Evolutionary conservation across 2,797 vertebrate genomes (phyloP).

Genomic region (Eupleurogrammus muticus): DNA sequence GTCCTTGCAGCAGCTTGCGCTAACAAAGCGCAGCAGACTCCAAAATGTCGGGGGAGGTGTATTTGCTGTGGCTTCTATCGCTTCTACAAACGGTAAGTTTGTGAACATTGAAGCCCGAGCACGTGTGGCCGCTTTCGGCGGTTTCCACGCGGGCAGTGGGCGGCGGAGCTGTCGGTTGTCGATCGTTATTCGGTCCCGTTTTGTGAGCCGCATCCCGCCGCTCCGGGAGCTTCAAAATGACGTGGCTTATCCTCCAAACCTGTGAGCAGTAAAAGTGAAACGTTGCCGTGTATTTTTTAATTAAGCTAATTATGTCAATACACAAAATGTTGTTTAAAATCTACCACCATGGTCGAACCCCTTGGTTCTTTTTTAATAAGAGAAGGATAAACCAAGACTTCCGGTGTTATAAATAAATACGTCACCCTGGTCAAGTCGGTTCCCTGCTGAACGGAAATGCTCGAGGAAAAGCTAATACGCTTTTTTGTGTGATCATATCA

Average conservation of each 20-base stretch:
- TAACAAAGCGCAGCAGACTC: slow-evolving; percentile 65
- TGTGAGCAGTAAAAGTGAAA: not conserved
- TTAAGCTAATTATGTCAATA: not conserved
- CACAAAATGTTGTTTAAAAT: too few species aligned
- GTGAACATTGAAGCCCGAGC: not conserved
- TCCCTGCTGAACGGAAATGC: too few species aligned
- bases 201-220: slow-evolving; percentile 33
- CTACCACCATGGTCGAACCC: accelerated
- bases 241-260: slow-evolving; percentile 68
- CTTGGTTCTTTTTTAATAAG: not conserved
- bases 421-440: not conserved
- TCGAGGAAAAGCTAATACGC: too few species aligned
- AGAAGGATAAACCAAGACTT: not conserved
- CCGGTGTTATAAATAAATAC: slow-evolving; percentile 7
- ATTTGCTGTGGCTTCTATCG: slow-evolving; percentile 83
- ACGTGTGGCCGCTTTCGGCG: accelerated
- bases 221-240: slow-evolving; percentile 59
- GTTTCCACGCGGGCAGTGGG: accelerated
- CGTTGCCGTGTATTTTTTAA: not conserved
- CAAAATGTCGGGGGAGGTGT: slow-evolving; percentile 86
- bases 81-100: slow-evolving; percentile 84
- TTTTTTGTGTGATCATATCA: too few species aligned
- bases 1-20: slow-evolving; percentile 50
- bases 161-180: not conserved
- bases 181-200: not conserved